A percentile compares a stretch with the other conserved stretches of the same genome.
Conservation (phyloP, 2,113 vertebrate species). For the Pangasianodon hypophthalmus region DNA sequence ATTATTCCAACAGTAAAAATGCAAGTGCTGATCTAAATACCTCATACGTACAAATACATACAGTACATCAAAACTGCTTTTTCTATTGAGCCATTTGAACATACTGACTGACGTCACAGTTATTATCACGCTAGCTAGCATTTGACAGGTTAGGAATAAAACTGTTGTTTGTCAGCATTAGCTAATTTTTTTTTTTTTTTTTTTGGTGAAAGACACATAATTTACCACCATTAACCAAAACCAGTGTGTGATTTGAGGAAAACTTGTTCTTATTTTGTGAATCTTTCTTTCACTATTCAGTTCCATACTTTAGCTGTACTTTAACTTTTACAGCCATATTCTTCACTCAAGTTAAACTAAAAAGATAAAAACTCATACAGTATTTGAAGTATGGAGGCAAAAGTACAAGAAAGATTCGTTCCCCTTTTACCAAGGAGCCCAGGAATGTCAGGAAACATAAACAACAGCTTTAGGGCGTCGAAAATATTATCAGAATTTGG, state of each 20-base stretch:
- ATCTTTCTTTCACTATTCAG: background rate
- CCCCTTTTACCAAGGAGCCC: background rate
- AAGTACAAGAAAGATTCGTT: background rate
- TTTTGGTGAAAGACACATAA: background rate
- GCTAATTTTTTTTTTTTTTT: background rate
- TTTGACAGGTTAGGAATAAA: background rate
- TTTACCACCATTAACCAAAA: background rate
- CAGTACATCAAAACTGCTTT: background rate
- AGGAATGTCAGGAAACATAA: background rate
- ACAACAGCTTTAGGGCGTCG: too few species aligned
- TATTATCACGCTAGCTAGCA: background rate
- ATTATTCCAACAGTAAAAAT: background rate
- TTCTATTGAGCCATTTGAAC: background rate
- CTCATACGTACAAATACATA: background rate
- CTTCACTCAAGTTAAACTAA: background rate
- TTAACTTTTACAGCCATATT: background rate
- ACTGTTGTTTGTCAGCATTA: background rate
- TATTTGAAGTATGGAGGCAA: background rate
- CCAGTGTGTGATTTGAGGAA: background rate
- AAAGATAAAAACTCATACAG: too few species aligned
- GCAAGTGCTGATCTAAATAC: background rate
- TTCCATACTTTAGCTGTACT: background rate
- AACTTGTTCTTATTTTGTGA: background rate
- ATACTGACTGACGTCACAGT: background rate
- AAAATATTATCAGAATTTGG: too few species aligned